These are phyloP conservation scores for Tragelaphus strepsiceros DNA, from an alignment of 2,113 vertebrate genomes.

Conservation along the genomic window DNA sequence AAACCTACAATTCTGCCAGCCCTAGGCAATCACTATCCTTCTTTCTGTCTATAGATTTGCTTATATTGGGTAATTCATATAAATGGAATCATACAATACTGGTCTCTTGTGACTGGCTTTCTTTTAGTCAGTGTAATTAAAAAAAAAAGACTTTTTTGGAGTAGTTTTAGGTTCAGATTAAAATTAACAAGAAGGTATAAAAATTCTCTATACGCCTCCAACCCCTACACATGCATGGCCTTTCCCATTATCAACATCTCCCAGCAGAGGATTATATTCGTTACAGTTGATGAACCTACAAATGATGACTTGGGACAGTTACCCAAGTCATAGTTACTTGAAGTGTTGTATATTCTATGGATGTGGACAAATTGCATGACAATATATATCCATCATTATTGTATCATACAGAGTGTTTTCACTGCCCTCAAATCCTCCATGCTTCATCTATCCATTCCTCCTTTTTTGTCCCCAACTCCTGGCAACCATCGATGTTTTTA, in stretches of 20 bases:
- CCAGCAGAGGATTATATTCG: not conserved
- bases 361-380: not conserved
- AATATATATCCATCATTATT: not conserved
- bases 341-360: not conserved
- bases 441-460: not conserved
- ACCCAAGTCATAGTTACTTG: not conserved
- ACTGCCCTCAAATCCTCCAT: not conserved
- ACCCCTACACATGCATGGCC: not conserved
- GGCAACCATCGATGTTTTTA: not conserved
- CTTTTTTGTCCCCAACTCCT: not conserved
- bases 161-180: not conserved
- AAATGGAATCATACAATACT: not conserved
- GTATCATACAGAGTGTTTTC: not conserved
- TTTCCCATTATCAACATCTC: not conserved
- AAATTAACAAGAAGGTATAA: not conserved
- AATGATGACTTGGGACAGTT: not conserved
- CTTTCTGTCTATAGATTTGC: not conserved
- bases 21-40: not conserved
- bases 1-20: not conserved
- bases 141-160: not conserved
- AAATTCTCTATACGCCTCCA: not conserved
- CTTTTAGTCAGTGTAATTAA: not conserved
- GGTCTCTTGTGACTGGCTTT: not conserved
- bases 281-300: not conserved
- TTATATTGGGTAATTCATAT: not conserved